Conservation (phyloP, 2,888 invertebrate genomes). For the Drosophila prostipennis region DNA sequence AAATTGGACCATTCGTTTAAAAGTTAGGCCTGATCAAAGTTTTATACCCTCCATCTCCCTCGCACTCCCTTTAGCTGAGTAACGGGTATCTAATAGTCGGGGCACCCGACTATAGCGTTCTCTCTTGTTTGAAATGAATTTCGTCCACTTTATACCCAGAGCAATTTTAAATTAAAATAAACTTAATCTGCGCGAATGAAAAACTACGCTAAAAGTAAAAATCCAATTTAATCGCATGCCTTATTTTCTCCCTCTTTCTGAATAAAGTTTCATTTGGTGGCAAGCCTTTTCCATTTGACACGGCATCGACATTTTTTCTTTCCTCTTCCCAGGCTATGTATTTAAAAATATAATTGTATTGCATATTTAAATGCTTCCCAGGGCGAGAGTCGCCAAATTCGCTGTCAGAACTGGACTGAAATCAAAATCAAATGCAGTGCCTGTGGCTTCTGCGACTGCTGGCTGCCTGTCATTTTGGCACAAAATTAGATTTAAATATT, state of each 20-base stretch:
- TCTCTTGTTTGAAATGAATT: not conserved
- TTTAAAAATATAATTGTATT: conserved; percentile 67
- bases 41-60: too few relatives aligned
- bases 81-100: too few relatives aligned
- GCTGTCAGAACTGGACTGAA: conserved; percentile 14
- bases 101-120: too few relatives aligned
- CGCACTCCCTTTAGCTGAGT: too few relatives aligned
- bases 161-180: conserved; percentile 6
- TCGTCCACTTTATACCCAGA: not conserved
- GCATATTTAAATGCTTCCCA: conserved; percentile 65
- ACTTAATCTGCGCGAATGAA: not conserved
- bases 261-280: conserved; percentile 16
- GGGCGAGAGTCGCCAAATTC: conserved; percentile 15
- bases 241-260: conserved; percentile 7
- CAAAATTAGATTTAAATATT: conserved; percentile 76
- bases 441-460: conserved; percentile 7
- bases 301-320: conserved; percentile 58
- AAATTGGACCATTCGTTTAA: too few relatives aligned
- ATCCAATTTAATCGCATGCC: conserved; percentile 57
- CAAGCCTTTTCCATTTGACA: conserved; percentile 45
- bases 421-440: conserved; percentile 20
- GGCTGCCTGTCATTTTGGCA: conserved; percentile 7
- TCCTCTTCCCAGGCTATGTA: conserved; percentile 21
- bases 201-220: conserved; percentile 52
- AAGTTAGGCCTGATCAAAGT: too few relatives aligned